Conservation (phyloP, 2,888 invertebrate genomes). For the Celastrina argiolus region DNA sequence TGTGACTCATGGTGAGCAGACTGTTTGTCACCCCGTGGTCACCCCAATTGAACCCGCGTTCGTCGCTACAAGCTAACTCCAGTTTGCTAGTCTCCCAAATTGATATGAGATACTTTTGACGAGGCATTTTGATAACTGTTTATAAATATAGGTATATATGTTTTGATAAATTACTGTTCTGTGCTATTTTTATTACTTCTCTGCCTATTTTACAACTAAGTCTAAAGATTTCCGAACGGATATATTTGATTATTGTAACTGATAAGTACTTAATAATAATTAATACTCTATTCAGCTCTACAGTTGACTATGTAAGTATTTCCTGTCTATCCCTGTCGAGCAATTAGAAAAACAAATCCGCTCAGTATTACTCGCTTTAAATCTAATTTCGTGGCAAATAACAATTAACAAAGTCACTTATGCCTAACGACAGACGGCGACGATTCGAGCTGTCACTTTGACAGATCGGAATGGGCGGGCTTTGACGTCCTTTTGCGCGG, state of each 20-base stretch:
- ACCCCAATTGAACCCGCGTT: not conserved
- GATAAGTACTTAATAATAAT: no score
- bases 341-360: constrained; percentile 39
- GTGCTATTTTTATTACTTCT: no score
- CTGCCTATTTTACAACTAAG: no score
- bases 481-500: constrained; percentile 53
- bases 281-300: no score
- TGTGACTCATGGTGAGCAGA: not conserved
- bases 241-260: no score
- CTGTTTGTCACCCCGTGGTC: not conserved
- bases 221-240: no score
- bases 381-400: constrained; percentile 56
- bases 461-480: constrained; percentile 54
- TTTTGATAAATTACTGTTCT: no score
- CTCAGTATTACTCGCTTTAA: constrained; percentile 44
- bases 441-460: constrained; percentile 48
- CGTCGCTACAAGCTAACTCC: not conserved
- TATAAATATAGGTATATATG: no score
- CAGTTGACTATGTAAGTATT: not conserved
- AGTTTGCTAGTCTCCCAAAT: not conserved
- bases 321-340: not conserved
- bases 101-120: not conserved
- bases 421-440: constrained; percentile 50
- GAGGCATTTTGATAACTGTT: not conserved
- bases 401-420: constrained; percentile 69